Conservation (phyloP, 2,113 vertebrate genomes). For the Telmatochromis bifrenatus region DNA sequence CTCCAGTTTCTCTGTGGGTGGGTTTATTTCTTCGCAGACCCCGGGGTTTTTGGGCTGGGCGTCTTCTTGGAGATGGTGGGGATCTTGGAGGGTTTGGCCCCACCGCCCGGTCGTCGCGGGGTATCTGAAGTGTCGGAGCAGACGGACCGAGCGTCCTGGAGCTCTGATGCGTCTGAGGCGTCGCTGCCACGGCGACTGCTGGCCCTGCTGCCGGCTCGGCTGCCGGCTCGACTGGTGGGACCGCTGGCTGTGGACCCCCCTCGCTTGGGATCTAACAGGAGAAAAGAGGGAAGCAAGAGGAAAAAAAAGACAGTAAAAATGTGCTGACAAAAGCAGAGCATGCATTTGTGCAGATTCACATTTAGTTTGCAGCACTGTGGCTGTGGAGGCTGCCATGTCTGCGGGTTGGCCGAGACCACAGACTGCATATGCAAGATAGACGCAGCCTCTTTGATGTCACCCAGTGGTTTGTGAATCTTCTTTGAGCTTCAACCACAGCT, state of each 20-base stretch:
- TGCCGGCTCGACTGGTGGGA: slow-evolving; percentile 83
- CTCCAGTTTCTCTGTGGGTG: background rate
- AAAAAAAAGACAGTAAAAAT: background rate
- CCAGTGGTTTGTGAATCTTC: background rate
- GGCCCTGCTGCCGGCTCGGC: slow-evolving; percentile 86
- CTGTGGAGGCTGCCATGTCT: background rate
- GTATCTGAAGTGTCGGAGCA: slow-evolving; percentile 96
- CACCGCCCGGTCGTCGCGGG: slow-evolving; percentile 77
- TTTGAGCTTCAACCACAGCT: background rate
- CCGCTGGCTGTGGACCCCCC: slow-evolving; percentile 74
- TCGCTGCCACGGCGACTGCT: slow-evolving; percentile 94
- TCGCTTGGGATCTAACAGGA: slow-evolving; percentile 80
- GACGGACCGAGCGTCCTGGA: slow-evolving; percentile 87
- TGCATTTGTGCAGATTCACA: background rate
- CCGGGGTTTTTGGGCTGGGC: slow-evolving; percentile 81
- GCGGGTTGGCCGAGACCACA: background rate
- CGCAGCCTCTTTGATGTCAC: background rate
- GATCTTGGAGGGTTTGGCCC: slow-evolving; percentile 88
- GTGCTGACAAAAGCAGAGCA: background rate
- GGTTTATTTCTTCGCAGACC: slow-evolving; percentile 74
- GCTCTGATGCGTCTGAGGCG: slow-evolving; percentile 91
- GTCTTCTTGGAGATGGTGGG: slow-evolving; percentile 95
- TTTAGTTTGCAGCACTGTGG: background rate
- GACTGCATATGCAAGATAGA: background rate
- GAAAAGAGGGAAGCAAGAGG: background rate